phyloP scores from a whole-genome alignment of 2,888 invertebrate species.

The Heliconius hortense region DNA sequence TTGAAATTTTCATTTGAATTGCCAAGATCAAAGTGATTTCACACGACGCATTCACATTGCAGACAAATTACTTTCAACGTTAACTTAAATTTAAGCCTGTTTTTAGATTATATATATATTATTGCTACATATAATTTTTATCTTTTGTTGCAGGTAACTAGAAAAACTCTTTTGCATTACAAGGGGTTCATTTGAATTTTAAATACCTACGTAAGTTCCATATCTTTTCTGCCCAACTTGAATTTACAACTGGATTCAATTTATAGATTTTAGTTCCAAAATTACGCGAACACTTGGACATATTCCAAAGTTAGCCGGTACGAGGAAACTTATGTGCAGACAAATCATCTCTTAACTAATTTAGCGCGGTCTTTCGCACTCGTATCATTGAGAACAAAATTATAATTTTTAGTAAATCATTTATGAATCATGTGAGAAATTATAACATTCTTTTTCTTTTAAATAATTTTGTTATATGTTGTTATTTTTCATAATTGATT shows the following conservation, averaged over 20 bases:
- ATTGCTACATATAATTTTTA: conserved; percentile 38
- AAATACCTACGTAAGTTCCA: conserved; percentile 38
- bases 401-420: not conserved
- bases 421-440: not conserved
- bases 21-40: conserved; percentile 36
- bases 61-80: conserved; percentile 31
- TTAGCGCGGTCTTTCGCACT: conserved; percentile 1
- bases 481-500: too few relatives aligned
- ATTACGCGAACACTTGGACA: conserved; percentile 55
- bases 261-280: conserved; percentile 47
- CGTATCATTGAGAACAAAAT: not conserved
- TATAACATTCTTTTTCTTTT: too few relatives aligned
- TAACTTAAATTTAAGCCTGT: conserved; percentile 28
- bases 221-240: conserved; percentile 32
- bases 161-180: conserved; percentile 30
- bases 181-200: conserved; percentile 38
- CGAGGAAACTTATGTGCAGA: conserved; percentile 44
- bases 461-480: too few relatives aligned
- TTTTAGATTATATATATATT: conserved; percentile 10
- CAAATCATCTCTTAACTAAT: conserved; percentile 42
- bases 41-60: conserved; percentile 33
- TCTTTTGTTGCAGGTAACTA: conserved; percentile 45
- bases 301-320: conserved; percentile 51
- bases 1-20: conserved; percentile 34
- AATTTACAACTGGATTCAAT: conserved; percentile 36